Conservation (phyloP, 1,140 invertebrate species). For the Macrotrachela quadricornifera region DNA sequence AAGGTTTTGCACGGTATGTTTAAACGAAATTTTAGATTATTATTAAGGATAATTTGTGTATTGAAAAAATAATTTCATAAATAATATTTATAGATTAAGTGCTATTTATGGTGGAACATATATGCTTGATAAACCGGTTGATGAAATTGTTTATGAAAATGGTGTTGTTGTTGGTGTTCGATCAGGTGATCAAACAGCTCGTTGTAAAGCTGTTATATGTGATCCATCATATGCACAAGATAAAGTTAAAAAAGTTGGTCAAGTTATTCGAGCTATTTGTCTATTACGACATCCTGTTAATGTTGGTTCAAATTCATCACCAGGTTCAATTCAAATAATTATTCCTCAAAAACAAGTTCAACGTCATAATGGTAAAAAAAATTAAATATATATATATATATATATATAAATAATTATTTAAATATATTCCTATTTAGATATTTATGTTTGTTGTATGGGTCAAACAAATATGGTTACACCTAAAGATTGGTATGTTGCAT, state of each 20-base stretch:
- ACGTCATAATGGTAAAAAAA: conserved; percentile 37
- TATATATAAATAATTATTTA: too few relatives aligned
- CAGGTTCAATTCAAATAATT: conserved; percentile 84
- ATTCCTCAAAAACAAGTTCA: conserved; percentile 94
- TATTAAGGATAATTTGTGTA: too few relatives aligned
- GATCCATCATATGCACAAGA: conserved; percentile 89
- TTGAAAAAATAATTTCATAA: too few relatives aligned
- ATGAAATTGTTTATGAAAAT: conserved; percentile 71
- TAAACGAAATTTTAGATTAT: too few relatives aligned
- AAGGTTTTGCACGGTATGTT: conserved; percentile 67
- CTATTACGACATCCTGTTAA: conserved; percentile 85
- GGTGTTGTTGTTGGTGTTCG: conserved; percentile 72
- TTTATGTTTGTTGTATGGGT: conserved; percentile 88
- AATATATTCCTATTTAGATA: conserved; percentile 55
- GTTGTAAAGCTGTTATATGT: conserved; percentile 93
- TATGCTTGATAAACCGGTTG: conserved; percentile 93
- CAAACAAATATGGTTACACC: conserved; percentile 87
- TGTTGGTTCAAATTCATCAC: conserved; percentile 33
- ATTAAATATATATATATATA: not conserved
- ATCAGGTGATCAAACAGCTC: conserved; percentile 69
- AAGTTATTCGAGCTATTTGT: conserved; percentile 92
- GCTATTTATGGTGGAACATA: conserved; percentile 99
- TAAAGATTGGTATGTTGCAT: conserved; percentile 93
- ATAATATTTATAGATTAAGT: conserved; percentile 37
- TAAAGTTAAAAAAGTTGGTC: conserved; percentile 42